Evolutionary conservation across 2,113 vertebrate genomes (phyloP).

Genomic region (Tragelaphus strepsiceros): DNA sequence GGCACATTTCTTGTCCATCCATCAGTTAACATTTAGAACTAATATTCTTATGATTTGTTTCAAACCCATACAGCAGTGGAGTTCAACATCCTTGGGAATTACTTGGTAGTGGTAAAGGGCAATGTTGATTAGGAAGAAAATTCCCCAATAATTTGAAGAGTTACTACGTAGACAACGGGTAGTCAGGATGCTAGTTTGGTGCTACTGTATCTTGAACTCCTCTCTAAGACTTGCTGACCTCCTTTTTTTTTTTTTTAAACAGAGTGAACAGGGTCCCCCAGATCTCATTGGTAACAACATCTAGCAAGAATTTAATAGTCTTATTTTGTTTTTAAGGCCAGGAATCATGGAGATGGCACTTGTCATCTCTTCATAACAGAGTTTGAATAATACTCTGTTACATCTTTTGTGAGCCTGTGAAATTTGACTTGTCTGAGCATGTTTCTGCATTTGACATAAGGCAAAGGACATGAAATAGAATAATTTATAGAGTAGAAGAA

Average conservation of each 20-base stretch:
- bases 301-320: not conserved
- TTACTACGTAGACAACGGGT: not conserved
- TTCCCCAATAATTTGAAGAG: not conserved
- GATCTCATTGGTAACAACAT: not conserved
- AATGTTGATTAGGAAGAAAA: not conserved
- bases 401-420: not conserved
- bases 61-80: not conserved
- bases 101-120: not conserved
- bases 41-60: not conserved
- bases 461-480: not conserved
- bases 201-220: not conserved
- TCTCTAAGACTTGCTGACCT: not conserved
- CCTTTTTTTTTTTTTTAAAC: not conserved
- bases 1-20: not conserved
- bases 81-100: not conserved
- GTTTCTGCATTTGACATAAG: slow-evolving; percentile 22
- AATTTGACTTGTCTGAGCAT: not conserved
- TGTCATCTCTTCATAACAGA: not conserved
- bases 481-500: not conserved
- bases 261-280: not conserved
- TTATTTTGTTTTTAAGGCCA: not conserved
- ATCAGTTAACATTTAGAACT: not conserved
- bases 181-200: not conserved
- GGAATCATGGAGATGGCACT: not conserved
- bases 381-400: not conserved